These are phyloP conservation scores for Cephus rjabovi DNA, from an alignment of 2,888 invertebrate genomes.

Conservation along the genomic window DNA sequence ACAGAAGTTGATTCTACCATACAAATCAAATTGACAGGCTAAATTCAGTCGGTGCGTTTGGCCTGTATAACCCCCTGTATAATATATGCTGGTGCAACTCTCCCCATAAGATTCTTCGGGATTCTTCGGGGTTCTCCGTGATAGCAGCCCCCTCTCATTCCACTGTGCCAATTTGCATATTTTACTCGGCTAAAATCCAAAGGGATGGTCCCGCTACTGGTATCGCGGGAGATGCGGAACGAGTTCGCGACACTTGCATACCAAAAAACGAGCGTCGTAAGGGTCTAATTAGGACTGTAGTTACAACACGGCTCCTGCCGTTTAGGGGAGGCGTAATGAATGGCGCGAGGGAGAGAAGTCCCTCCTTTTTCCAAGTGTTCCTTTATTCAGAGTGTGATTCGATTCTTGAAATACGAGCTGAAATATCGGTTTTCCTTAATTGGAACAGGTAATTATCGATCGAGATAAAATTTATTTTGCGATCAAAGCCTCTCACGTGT, in stretches of 20 bases:
- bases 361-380: not conserved
- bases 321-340: not conserved
- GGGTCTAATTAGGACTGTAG: constrained; percentile 11
- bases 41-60: not conserved
- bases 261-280: constrained; percentile 12
- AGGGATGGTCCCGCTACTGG: constrained; percentile 42
- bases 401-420: not conserved
- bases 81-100: constrained; percentile 1
- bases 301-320: not conserved
- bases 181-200: constrained; percentile 55
- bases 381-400: not conserved
- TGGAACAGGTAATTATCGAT: too few relatives aligned
- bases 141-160: constrained; percentile 22
- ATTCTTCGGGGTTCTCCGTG: constrained; percentile 16
- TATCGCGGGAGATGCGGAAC: constrained; percentile 45
- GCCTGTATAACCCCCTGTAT: not conserved
- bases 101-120: constrained; percentile 10
- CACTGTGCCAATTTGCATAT: constrained; percentile 59
- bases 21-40: not conserved
- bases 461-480: too few relatives aligned
- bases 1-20: not conserved
- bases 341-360: not conserved
- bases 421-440: too few relatives aligned
- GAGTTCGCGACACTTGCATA: constrained; percentile 41
- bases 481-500: not conserved